Evolutionary conservation across 2,113 vertebrate genomes (phyloP).

Genomic region (Aspiorhynchus laticeps): DNA sequence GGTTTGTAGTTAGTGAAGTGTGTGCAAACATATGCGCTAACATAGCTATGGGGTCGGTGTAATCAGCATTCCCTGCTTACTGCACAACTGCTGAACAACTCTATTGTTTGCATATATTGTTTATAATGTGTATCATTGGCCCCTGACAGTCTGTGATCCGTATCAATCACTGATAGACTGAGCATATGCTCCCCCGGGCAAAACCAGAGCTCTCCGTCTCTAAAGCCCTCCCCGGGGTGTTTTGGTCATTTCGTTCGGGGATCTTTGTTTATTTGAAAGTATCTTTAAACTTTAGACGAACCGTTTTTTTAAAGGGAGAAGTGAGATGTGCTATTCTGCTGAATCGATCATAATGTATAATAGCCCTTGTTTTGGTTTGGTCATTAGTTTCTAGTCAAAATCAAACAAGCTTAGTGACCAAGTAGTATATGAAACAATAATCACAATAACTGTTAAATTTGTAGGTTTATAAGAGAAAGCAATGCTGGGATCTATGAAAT

Average conservation of each 20-base stretch:
- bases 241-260: background rate
- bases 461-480: background rate
- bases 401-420: background rate
- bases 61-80: slow-evolving; percentile 33
- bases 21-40: background rate
- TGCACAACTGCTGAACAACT: slow-evolving; percentile 27
- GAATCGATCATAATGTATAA: background rate
- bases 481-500: background rate
- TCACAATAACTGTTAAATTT: background rate
- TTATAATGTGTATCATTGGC: slow-evolving; percentile 43
- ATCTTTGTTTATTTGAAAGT: background rate
- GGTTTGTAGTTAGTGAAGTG: background rate
- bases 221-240: background rate
- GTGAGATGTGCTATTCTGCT: background rate
- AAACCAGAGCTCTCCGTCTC: background rate
- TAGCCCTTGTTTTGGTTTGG: background rate
- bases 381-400: background rate
- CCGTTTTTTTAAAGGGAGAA: background rate
- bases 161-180: slow-evolving; percentile 42
- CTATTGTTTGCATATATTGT: slow-evolving; percentile 39
- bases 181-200: slow-evolving; percentile 7
- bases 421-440: background rate
- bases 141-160: slow-evolving; percentile 35
- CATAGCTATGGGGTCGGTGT: slow-evolving; percentile 14
- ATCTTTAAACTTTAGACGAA: background rate